phyloP scores from a whole-genome alignment of 2,113 vertebrate species.

The Phalacrocorax aristotelis region DNA sequence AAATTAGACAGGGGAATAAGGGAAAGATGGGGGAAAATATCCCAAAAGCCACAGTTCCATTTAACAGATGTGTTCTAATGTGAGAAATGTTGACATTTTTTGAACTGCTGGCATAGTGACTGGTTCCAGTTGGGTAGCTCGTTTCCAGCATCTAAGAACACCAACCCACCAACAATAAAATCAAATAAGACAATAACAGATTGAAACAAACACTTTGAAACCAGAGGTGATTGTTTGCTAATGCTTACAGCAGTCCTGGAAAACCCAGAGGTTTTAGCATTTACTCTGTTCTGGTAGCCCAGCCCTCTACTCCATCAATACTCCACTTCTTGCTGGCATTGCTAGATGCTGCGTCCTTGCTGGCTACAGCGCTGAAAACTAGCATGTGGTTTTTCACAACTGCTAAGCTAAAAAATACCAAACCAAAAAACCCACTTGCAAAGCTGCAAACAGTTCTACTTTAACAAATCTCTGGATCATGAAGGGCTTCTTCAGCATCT shows the following conservation, averaged over 20 bases:
- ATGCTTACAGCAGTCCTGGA: not conserved
- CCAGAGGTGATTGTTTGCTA: not conserved
- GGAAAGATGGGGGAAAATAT: not conserved
- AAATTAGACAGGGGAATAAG: not conserved
- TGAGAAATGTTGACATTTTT: not conserved
- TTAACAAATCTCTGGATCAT: not conserved
- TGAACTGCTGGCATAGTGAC: not conserved
- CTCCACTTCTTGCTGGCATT: not conserved
- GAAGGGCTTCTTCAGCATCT: not conserved
- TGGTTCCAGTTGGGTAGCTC: not conserved
- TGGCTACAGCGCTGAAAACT: not conserved
- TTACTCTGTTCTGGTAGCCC: not conserved
- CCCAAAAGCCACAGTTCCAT: not conserved
- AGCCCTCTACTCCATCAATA: not conserved
- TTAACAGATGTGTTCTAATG: not conserved
- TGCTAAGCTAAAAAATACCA: not conserved
- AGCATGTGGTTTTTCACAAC: not conserved
- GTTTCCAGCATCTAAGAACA: not conserved
- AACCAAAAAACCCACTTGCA: not conserved
- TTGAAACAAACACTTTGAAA: not conserved
- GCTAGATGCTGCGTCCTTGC: not conserved
- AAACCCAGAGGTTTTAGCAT: not conserved
- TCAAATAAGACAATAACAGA: not conserved
- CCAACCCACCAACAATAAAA: not conserved
- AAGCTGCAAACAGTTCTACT: slow-evolving; percentile 6